Base-by-base conservation (phyloP, 2,888 invertebrate genomes). In the Pollenia labialis region DNA sequence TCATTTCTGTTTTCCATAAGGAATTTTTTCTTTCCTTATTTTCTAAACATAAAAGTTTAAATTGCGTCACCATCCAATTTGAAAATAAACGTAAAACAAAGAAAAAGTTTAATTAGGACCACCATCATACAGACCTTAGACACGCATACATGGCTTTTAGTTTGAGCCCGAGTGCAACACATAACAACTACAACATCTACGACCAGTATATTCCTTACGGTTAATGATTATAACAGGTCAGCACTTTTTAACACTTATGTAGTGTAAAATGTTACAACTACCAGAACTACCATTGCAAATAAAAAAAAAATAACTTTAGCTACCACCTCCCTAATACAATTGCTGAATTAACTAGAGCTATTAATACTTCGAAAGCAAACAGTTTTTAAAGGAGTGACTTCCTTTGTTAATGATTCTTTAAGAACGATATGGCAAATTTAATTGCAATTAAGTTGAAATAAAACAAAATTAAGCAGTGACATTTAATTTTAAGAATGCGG, bases 161-260 rank as follows among this genome's bases (percentile, higher is more conserved):
- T 58, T 81, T 84, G 58, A 74, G 84, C 50, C 69, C 56, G 68
- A 77, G 66, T 84, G 87, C 83, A 84, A 40, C 77, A 50, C 62
- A 58, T 66, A 44, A 18, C 75, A 66, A 50, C 42, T 44, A 44
- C 42, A 54, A 54, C 54, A 7, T 9, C n/a, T 58, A 71, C 44
- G 68, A 60, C 79, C 50, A 58, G 77, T 52, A 46, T 32, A 79
- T 60, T 68, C 56, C 79, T 72, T 85, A 79, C 74, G 84, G 79
- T 74, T 85, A 85, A 85, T 85, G 79, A 85, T 85, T 85, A 74
- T 84, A 81, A 81, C 87, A 87, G 87, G 84, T 87, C 87, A 87
- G 87, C 87, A 84, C 72, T 79, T 87, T 87, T 84, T 84, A 81
- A 64, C 87, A 84, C 84, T 74, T 23, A 58, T 54, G 74, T 74